Conservation (phyloP, 2,888 invertebrate genomes). For the Helobdella robusta region DNA sequence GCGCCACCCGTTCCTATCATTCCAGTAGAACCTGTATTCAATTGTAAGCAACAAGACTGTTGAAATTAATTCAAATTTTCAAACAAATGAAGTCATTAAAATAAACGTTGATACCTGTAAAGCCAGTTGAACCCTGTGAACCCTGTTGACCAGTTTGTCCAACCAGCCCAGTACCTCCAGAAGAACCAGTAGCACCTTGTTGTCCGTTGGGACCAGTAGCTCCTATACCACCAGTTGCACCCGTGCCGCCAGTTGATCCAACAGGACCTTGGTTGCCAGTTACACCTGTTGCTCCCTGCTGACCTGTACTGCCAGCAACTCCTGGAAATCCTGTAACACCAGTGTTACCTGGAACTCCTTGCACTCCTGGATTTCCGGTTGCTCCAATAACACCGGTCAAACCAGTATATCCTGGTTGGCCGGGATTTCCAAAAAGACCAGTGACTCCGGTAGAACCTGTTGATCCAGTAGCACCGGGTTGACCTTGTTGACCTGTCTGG, state of each 20-base stretch:
- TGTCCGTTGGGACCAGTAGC: constrained; percentile 17
- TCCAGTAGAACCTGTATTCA: constrained; percentile 26
- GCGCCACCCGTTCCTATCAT: constrained; percentile 25
- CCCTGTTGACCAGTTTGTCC: constrained; percentile 27
- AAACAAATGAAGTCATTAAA: constrained; percentile 20
- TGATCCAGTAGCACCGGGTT: constrained; percentile 21
- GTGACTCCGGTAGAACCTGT: constrained; percentile 21
- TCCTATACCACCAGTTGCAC: constrained; percentile 18
- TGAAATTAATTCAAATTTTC: constrained; percentile 16
- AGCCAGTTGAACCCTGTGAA: constrained; percentile 26
- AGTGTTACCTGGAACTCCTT: constrained; percentile 12
- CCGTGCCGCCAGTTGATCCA: constrained; percentile 17
- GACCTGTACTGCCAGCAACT: constrained; percentile 5
- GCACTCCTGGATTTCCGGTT: constrained; percentile 3
- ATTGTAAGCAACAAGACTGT: too few species aligned
- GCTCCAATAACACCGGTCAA: constrained; percentile 1
- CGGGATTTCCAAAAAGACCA: background rate
- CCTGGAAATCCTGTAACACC: constrained; percentile 18
- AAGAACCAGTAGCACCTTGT: constrained; percentile 22
- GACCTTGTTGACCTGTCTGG: constrained; percentile 17
- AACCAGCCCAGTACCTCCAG: constrained; percentile 24
- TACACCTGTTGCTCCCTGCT: constrained; percentile 15
- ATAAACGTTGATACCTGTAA: constrained; percentile 23
- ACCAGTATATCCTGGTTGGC: background rate
- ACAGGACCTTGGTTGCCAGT: background rate